Base-by-base conservation (phyloP, 2,113 vertebrate species). In the Hyla sarda region DNA sequence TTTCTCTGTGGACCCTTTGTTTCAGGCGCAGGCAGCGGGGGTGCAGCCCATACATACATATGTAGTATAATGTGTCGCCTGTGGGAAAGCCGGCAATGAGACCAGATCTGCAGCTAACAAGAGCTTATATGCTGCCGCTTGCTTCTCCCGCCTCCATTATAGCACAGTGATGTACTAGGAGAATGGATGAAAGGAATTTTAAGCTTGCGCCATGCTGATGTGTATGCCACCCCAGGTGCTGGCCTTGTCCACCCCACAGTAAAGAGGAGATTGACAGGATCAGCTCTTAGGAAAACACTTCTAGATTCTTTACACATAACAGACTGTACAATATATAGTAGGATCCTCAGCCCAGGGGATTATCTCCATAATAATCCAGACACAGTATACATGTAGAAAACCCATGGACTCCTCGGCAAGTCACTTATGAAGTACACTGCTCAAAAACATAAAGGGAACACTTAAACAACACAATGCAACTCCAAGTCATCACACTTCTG, bases 1-100 rank as follows among this genome's bases (percentile, higher is more conserved):
- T 50, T 75, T 75, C 45, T 75, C 41, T 50, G 45, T 7, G 47
- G 73, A 75, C n/a, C n/a, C 11, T 17, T 50, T 50, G 73, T 75
- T 30, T 75, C 14, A 50, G 72, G 41, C 25, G 47, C 50, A 28
- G 37, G 23, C 73, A 52, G 72, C 72, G 2, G 72, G 72, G n/a
- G 72, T 5, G 45, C 37, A 48, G 73, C n/a, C 21, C 32, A 41
- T 23, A 69, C 65, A 69, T 69, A 71, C 67, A 71, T 30, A 71
- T 41, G 67, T 41, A 71, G 32, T 23, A 71, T 21, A 23, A 32
- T 1, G 32, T 11, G 67, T 41, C 34, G 32, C 67, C 67, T 37
- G 67, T 37, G 67, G 67, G 67, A 37, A 37, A 37, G 30, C n/a
- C 65, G 19, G 67, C 67, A 71, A 41, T 23, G 67, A 69, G 67